Percentiles rank a stretch among this genome's conserved stretches.
These are phyloP conservation scores for Drosophila tsacasi DNA, from an alignment of 1,140 invertebrate genomes.

Conservation along the genomic window DNA sequence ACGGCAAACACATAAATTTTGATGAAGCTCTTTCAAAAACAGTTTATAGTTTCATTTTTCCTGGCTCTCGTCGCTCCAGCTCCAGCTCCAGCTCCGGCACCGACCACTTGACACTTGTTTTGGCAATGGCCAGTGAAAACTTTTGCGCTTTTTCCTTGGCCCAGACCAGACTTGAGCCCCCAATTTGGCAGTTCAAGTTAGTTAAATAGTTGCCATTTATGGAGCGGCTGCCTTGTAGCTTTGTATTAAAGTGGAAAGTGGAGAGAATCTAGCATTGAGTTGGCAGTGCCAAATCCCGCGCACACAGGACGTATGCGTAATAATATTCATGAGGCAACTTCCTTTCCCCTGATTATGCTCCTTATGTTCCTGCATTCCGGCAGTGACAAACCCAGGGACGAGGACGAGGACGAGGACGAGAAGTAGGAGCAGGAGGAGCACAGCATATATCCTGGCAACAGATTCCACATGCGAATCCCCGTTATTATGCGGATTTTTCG, in stretches of 20 bases:
- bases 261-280: constrained; percentile 24
- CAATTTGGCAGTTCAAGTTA: constrained; percentile 43
- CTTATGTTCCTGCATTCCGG: constrained; percentile 14
- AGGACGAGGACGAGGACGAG: not conserved
- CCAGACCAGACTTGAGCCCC: constrained; percentile 18
- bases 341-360: not conserved
- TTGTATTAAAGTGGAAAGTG: constrained; percentile 26
- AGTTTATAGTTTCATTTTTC: constrained; percentile 37
- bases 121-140: constrained; percentile 63
- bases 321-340: constrained; percentile 66
- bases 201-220: constrained; percentile 47
- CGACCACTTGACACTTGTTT: constrained; percentile 48
- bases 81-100: not conserved
- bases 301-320: constrained; percentile 59
- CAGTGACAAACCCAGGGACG: constrained; percentile 19
- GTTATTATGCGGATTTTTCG: constrained; percentile 48
- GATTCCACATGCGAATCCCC: constrained; percentile 39
- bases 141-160: constrained; percentile 27
- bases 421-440: not conserved
- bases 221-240: not conserved
- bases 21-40: constrained; percentile 52
- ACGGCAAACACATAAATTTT: constrained; percentile 47
- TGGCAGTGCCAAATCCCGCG: constrained; percentile 23
- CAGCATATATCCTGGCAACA: constrained; percentile 42
- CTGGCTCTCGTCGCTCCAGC: not conserved